phyloP scores from a whole-genome alignment of 2,888 invertebrate species.

The Scotopteryx bipunctaria region DNA sequence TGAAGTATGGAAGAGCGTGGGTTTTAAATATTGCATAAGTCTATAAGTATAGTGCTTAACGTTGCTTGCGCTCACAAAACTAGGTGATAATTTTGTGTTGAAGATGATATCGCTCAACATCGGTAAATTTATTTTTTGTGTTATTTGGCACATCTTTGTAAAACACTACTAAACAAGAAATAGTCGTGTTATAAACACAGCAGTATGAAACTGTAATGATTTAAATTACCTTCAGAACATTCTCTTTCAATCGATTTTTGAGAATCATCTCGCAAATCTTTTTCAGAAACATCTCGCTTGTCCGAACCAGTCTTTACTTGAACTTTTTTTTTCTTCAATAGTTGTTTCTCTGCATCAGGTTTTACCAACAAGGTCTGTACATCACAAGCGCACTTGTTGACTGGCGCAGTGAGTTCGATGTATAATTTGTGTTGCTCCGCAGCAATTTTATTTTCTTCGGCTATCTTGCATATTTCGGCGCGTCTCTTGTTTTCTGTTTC shows the following conservation, averaged over 20 bases:
- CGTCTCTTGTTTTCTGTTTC: conserved; percentile 21
- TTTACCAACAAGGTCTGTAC: conserved; percentile 24
- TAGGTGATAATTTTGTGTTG: no score
- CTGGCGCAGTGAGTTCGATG: neutral
- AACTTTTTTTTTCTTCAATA: neutral
- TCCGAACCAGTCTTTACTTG: neutral
- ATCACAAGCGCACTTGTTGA: conserved; percentile 28
- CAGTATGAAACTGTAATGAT: no score
- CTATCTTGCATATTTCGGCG: conserved; percentile 4
- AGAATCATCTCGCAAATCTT: neutral
- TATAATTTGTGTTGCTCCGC: conserved; percentile 12
- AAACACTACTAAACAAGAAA: no score
- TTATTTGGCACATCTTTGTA: no score
- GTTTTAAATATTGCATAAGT: no score
- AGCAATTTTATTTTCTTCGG: conserved; percentile 21
- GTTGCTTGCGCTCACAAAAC: no score
- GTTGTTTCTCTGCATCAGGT: conserved; percentile 3
- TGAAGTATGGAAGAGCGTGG: no score
- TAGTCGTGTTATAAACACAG: no score
- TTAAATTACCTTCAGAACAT: neutral
- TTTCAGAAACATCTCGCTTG: neutral
- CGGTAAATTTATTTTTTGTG: conserved; percentile 6
- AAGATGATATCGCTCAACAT: neutral
- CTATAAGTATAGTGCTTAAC: no score
- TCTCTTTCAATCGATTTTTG: neutral